Percentiles rank a stretch among this genome's conserved stretches.
These are phyloP conservation scores for Pelecanoides urinatrix DNA, from an alignment of 2,113 vertebrate genomes.

Conservation along the genomic window DNA sequence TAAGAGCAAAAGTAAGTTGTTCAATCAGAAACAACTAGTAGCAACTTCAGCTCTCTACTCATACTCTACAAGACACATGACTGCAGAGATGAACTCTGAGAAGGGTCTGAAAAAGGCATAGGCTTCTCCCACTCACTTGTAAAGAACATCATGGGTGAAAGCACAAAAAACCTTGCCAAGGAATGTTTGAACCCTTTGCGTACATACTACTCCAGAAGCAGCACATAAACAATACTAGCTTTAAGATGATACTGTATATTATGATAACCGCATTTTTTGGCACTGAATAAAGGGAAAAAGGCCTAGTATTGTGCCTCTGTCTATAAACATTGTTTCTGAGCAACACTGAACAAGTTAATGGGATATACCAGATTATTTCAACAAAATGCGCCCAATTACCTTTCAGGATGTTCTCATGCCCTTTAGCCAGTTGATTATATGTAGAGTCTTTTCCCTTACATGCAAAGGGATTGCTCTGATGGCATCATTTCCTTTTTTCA, in stretches of 20 bases:
- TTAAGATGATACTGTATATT: neutral
- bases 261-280: neutral
- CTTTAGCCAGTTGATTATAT: neutral
- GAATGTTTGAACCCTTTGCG: neutral
- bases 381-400: neutral
- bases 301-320: neutral
- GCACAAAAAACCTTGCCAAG: neutral
- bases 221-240: neutral
- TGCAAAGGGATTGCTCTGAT: neutral
- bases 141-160: neutral
- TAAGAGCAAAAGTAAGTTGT: neutral
- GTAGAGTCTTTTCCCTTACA: neutral
- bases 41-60: neutral
- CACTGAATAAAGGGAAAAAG: neutral
- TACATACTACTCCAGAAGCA: neutral
- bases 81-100: neutral
- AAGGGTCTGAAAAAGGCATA: neutral
- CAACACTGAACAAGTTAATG: neutral
- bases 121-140: neutral
- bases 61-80: neutral
- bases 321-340: neutral
- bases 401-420: constrained; percentile 41
- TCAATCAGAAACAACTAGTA: neutral
- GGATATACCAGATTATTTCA: neutral
- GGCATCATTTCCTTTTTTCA: constrained; percentile 42